Evolutionary conservation across 1,140 invertebrate species (phyloP).

Genomic region (Nilaparvata lugens): DNA sequence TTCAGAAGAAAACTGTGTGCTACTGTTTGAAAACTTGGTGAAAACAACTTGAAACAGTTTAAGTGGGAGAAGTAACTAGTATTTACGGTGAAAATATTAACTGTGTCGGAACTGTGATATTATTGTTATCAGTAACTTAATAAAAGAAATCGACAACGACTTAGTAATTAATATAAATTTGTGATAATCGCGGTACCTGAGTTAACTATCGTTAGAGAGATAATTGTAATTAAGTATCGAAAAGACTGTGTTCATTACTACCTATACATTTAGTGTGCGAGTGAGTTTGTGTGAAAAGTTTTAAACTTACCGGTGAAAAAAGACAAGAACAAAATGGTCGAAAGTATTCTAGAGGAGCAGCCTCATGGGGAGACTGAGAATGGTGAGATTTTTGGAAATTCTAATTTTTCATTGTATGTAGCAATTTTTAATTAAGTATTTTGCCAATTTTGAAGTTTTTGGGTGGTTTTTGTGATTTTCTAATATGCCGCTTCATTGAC

Average conservation of each 20-base stretch:
- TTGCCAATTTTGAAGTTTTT: neutral
- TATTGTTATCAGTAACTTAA: too few relatives aligned
- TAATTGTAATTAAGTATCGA: neutral
- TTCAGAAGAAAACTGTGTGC: too few relatives aligned
- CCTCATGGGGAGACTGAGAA: neutral
- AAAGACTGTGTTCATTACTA: constrained; percentile 12
- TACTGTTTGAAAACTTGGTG: too few relatives aligned
- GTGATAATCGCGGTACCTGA: constrained; percentile 4
- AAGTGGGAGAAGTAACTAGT: too few relatives aligned
- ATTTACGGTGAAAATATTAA: too few relatives aligned
- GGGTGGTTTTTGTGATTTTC: neutral
- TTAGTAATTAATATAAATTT: constrained; percentile 4
- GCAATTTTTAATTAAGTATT: neutral
- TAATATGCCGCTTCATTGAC: neutral
- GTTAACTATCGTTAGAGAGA: neutral
- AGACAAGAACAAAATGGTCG: constrained; percentile 5
- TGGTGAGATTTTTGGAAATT: neutral
- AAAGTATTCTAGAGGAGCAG: constrained; percentile 11
- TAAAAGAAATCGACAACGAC: too few relatives aligned
- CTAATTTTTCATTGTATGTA: too few relatives aligned
- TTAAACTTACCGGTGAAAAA: neutral
- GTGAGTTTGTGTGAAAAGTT: neutral
- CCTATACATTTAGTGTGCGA: constrained; percentile 2
- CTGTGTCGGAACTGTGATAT: too few relatives aligned
- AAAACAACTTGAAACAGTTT: too few relatives aligned